phyloP scores from a whole-genome alignment of 2,888 invertebrate species.

The Dasysyrphus tricinctus region DNA sequence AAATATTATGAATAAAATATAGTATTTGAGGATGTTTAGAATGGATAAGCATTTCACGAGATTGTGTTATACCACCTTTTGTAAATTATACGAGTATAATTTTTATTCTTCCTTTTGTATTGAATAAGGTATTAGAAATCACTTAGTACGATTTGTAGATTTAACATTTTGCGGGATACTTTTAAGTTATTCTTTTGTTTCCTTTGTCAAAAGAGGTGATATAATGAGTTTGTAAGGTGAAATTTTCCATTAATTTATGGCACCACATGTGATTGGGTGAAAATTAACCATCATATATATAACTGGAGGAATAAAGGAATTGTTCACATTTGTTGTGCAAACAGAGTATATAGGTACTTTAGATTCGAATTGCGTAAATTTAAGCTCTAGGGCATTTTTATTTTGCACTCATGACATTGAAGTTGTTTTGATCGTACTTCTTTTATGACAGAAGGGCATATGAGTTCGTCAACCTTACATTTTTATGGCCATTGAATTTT shows the following conservation, averaged over 20 bases:
- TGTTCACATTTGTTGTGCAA: not conserved
- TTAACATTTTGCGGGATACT: slow-evolving; percentile 6
- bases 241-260: slow-evolving; percentile 8
- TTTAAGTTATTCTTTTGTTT: slow-evolving; percentile 34
- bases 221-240: not conserved
- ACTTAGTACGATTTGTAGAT: not conserved
- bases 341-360: not conserved
- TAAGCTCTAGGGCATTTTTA: too few relatives aligned
- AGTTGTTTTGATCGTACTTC: not conserved
- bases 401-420: not conserved
- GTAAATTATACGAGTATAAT: not conserved
- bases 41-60: slow-evolving; percentile 11
- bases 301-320: not conserved
- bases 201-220: not conserved
- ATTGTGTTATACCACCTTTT: slow-evolving; percentile 8
- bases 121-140: slow-evolving; percentile 12
- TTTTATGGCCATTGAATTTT: too few relatives aligned
- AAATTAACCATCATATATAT: slow-evolving; percentile 1
- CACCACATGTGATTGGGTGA: slow-evolving; percentile 11
- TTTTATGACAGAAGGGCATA: too few relatives aligned
- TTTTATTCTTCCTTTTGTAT: not conserved
- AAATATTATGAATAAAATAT: slow-evolving; percentile 18
- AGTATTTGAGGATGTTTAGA: slow-evolving; percentile 18
- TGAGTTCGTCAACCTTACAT: too few relatives aligned
- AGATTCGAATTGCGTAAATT: not conserved